Base-by-base conservation (phyloP, 2,888 invertebrate species). In the Caenorhabditis japonica region DNA sequence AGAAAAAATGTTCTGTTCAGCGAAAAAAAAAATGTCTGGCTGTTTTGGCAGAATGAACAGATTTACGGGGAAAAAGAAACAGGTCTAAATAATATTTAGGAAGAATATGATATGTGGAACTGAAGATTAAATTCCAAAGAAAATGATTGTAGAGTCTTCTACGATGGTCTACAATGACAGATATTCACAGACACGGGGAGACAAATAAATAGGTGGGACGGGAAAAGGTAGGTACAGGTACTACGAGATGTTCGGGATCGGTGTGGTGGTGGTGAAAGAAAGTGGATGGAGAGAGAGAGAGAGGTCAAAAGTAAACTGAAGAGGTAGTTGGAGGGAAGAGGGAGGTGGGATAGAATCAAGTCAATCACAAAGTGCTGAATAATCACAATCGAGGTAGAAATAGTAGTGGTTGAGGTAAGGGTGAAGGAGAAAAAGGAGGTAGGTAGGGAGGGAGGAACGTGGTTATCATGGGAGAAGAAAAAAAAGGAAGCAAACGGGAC, bases 171-270 rank as follows among this genome's bases (percentile, higher is more conserved):
- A 44, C 49, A 27, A 52, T 34, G 49, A 49, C 56, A 51, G 56
- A 51, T 66, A 66, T 66, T 66, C 66, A 66, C 66, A 66, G 66
- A 66, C 66, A 66, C 66, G 56, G 66, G 64, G 23, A 58, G 47
- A 59, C 59, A 59, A 38, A 59, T 44, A 34, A 59, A 59, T 39
- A 36, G 30, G 15, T 30, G 7, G 17, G 60, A 60, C 17, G 15
- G 21, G 44, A 17, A 39, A 44, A 17, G 30, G 30, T 36, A 43
- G 55, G 66, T 55, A 66, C 19, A 47, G 44, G 21, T 23, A 30
- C 56, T 56, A 66, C 34, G 66, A 66, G 66, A 66, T 66, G 51
- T 49, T 56, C 41, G 55, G 55, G 5, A 10, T 30, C 7, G 30
- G 30, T n/a, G n/a, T n/a, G 46, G 55, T 46, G 38, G 36, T 47